Conservation (phyloP, 2,888 invertebrate species). For the Amorpha juglandis region DNA sequence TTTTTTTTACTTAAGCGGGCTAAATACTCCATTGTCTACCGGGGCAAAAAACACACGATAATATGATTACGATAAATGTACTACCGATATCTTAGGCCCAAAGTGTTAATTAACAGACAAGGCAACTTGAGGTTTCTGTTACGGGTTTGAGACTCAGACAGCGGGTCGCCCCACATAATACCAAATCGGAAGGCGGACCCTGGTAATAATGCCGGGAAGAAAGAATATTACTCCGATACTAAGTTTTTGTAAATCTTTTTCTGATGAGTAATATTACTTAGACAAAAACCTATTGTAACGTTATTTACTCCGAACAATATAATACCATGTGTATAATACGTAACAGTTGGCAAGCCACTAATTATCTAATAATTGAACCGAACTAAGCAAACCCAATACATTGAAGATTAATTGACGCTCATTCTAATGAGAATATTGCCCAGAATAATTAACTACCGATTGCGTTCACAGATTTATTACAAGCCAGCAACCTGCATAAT, state of each 20-base stretch:
- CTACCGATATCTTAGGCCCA: neutral
- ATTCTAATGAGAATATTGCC: constrained; percentile 42
- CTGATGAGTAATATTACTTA: neutral
- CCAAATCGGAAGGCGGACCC: too few species aligned
- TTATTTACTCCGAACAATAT: constrained; percentile 19
- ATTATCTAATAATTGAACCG: constrained; percentile 28
- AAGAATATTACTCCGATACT: too few species aligned
- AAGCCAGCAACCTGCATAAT: constrained; percentile 81
- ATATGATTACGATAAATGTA: too few species aligned
- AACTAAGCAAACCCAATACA: constrained; percentile 31
- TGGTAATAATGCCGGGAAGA: too few species aligned
- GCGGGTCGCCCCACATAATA: too few species aligned
- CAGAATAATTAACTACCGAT: constrained; percentile 41
- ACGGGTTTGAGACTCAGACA: too few species aligned
- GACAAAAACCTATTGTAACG: constrained; percentile 19
- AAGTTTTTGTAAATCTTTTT: too few species aligned
- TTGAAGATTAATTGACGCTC: constrained; percentile 37
- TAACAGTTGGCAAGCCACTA: constrained; percentile 24
- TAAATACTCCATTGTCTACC: too few species aligned
- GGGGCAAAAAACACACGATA: too few species aligned
- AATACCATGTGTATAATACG: constrained; percentile 16
- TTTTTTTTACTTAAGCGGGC: too few species aligned
- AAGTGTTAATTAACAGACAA: too few species aligned
- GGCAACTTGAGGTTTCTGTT: too few species aligned
- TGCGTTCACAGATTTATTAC: constrained; percentile 71